Evolutionary conservation across 2,113 vertebrate genomes (phyloP).

Genomic region (Hiodon alosoides): DNA sequence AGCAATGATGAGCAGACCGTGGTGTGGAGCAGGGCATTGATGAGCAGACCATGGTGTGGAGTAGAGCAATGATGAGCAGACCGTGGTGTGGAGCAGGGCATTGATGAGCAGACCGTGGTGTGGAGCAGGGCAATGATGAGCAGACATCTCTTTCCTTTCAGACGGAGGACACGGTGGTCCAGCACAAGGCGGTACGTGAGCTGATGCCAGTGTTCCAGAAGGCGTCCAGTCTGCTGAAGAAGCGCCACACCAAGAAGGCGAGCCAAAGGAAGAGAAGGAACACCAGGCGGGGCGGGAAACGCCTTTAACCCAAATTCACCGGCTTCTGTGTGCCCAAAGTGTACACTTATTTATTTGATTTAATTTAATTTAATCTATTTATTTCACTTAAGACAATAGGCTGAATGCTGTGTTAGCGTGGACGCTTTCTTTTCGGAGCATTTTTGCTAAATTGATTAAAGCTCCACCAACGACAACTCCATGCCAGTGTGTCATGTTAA

Average conservation of each 20-base stretch:
- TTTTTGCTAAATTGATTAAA: background rate
- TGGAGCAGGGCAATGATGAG: background rate
- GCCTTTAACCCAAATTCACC: background rate
- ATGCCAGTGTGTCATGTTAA: background rate
- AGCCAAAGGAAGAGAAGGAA: background rate
- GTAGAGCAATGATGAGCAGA: background rate
- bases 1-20: background rate
- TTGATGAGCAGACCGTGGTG: too few relatives aligned
- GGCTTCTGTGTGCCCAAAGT: background rate
- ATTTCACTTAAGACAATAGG: background rate
- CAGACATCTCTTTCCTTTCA: background rate
- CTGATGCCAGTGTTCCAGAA: slow-evolving; percentile 8
- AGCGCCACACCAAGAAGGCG: background rate
- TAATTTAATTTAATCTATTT: slow-evolving; percentile 16
- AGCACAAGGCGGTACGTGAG: slow-evolving; percentile 15
- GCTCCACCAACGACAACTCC: background rate
- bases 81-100: too few relatives aligned
- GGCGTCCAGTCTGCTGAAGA: background rate
- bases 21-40: too few relatives aligned
- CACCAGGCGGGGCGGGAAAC: slow-evolving; percentile 2
- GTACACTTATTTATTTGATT: slow-evolving; percentile 6
- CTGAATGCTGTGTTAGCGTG: background rate
- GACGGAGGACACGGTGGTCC: background rate
- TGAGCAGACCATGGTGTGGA: too few relatives aligned
- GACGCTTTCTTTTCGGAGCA: slow-evolving; percentile 9